Conservation (phyloP, 2,797 vertebrate genomes). For the Hippopotamyrus pictus region DNA sequence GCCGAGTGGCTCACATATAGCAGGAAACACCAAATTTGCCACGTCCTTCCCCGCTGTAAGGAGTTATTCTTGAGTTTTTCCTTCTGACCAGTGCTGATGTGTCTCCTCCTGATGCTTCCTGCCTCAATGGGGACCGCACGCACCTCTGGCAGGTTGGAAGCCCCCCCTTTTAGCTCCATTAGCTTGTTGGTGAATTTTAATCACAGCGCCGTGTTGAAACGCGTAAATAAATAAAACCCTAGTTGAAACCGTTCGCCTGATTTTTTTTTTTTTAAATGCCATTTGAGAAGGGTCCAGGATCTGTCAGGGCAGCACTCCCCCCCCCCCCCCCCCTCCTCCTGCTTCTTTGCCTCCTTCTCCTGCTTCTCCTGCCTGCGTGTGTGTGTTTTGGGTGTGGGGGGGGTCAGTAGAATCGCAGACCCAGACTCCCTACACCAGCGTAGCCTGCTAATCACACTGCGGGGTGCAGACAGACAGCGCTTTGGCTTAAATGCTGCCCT, state of each 20-base stretch:
- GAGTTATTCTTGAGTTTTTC: not conserved
- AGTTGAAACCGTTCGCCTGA: not conserved
- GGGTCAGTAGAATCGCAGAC: not conserved
- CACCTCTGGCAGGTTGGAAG: not conserved
- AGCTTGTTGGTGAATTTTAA: not conserved
- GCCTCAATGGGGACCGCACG: not conserved
- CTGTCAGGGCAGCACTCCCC: not conserved
- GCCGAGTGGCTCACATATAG: not conserved
- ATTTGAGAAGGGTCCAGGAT: not conserved
- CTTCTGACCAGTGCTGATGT: not conserved
- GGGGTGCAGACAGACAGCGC: not conserved
- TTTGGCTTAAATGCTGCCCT: conserved; percentile 2
- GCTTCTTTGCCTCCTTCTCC: not conserved
- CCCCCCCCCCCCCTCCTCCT: not conserved
- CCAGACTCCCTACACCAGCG: not conserved
- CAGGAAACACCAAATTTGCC: not conserved
- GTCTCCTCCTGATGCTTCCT: not conserved
- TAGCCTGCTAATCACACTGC: not conserved
- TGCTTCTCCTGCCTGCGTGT: not conserved
- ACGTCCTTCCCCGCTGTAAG: not conserved
- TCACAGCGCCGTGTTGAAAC: not conserved
- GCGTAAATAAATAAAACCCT: not conserved
- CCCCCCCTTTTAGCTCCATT: not conserved
- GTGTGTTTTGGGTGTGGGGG: not conserved
- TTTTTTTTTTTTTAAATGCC: not conserved